Percentiles rank a stretch among this genome's conserved stretches.
phyloP scores from a whole-genome alignment of 2,888 invertebrate species.

The Notocelia uddmanniana region DNA sequence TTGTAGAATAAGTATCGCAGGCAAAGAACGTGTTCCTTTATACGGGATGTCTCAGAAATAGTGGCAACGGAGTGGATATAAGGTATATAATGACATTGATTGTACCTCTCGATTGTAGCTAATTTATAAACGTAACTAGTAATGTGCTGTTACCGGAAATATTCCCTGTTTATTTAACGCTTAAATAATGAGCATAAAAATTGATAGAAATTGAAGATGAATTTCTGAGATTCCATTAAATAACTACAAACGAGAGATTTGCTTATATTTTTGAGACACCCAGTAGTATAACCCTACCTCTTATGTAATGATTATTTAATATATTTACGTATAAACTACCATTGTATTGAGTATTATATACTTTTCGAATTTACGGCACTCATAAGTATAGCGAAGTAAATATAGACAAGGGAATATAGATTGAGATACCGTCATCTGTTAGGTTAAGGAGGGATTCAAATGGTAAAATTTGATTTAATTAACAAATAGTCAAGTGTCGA shows the following conservation, averaged over 20 bases:
- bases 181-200: no score
- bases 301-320: conserved; percentile 16
- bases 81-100: not conserved
- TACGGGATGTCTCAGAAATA: conserved; percentile 4
- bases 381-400: conserved; percentile 39
- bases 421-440: conserved; percentile 33
- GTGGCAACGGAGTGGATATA: not conserved
- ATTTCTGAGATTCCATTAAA: not conserved
- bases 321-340: conserved; percentile 6
- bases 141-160: no score
- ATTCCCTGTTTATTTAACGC: no score
- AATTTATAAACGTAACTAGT: not conserved
- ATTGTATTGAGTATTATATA: conserved; percentile 24
- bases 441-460: conserved; percentile 26
- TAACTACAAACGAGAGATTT: not conserved
- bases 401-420: conserved; percentile 43
- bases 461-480: conserved; percentile 18
- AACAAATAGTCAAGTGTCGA: not conserved
- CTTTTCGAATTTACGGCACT: conserved; percentile 41
- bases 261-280: not conserved
- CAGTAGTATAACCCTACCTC: conserved; percentile 22
- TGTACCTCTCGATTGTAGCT: not conserved
- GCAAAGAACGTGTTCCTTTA: conserved; percentile 8
- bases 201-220: no score
- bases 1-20: not conserved